These are phyloP conservation scores for Archips xylosteana DNA, from an alignment of 2,888 invertebrate genomes.

Conservation along the genomic window DNA sequence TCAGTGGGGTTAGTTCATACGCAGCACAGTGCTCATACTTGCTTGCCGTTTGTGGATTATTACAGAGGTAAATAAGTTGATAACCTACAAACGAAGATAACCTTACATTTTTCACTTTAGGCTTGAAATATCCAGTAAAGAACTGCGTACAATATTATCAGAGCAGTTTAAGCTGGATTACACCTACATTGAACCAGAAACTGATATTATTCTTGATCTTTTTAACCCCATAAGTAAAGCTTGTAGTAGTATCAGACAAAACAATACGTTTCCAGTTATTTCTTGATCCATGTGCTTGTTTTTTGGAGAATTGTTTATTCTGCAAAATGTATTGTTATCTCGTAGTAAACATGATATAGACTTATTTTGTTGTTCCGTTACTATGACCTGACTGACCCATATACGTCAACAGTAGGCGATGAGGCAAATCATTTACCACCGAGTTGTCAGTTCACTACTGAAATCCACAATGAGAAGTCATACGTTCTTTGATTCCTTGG, in stretches of 20 bases:
- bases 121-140: slow-evolving; percentile 29
- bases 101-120: slow-evolving; percentile 17
- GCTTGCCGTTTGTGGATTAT: slow-evolving; percentile 12
- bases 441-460: slow-evolving; percentile 77
- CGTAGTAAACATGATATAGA: slow-evolving; percentile 44
- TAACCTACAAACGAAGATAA: slow-evolving; percentile 39
- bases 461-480: slow-evolving; percentile 83
- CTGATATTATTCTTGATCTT: slow-evolving; percentile 55
- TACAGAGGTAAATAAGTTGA: slow-evolving; percentile 38
- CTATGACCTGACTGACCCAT: slow-evolving; percentile 76
- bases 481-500: slow-evolving; percentile 78
- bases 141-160: slow-evolving; percentile 18
- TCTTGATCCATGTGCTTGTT: slow-evolving; percentile 23
- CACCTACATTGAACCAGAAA: slow-evolving; percentile 44
- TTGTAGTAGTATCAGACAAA: slow-evolving; percentile 43
- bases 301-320: slow-evolving; percentile 43
- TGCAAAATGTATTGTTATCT: slow-evolving; percentile 43
- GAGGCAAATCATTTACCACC: slow-evolving; percentile 78
- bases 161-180: slow-evolving; percentile 48
- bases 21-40: slow-evolving; percentile 10
- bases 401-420: slow-evolving; percentile 82
- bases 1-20: slow-evolving; percentile 25
- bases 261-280: slow-evolving; percentile 49
- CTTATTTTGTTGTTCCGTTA: slow-evolving; percentile 53
- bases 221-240: slow-evolving; percentile 50